phyloP scores from a whole-genome alignment of 2,888 invertebrate genomes.

The Griposia aprilina region DNA sequence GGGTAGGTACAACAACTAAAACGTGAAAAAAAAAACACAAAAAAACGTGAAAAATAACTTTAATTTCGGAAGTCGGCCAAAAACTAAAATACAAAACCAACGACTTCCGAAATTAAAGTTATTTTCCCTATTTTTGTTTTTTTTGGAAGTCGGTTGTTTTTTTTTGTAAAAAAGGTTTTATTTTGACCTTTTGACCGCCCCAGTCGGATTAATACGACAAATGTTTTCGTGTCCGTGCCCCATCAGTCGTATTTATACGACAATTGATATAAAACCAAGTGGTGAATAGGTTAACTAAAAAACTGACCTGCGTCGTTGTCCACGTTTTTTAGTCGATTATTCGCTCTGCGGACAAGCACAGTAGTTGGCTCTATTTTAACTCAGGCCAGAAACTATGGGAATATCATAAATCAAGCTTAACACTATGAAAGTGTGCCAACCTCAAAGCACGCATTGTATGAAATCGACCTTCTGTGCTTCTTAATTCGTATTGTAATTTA shows the following conservation, averaged over 20 bases:
- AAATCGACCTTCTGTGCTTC: conserved; percentile 30
- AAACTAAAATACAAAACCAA: too few species aligned
- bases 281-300: neutral
- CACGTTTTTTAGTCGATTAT: neutral
- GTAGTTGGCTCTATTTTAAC: neutral
- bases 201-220: neutral
- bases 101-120: too few species aligned
- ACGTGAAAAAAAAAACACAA: too few species aligned
- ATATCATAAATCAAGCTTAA: conserved; percentile 15
- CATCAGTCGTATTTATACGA: neutral
- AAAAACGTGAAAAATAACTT: too few species aligned
- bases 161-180: too few species aligned
- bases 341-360: neutral
- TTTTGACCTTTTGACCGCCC: neutral
- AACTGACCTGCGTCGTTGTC: neutral
- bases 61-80: too few species aligned
- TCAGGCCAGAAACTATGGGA: neutral
- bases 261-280: neutral
- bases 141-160: too few species aligned
- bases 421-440: conserved; percentile 24
- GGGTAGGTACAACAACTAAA: too few species aligned
- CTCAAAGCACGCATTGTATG: neutral
- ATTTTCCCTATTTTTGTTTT: too few species aligned
- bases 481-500: conserved; percentile 23
- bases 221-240: neutral